Evolutionary conservation across 2,888 invertebrate genomes (phyloP), one percentile per base, ranked within the genome.

Genomic region (Patella pellucida): DNA sequence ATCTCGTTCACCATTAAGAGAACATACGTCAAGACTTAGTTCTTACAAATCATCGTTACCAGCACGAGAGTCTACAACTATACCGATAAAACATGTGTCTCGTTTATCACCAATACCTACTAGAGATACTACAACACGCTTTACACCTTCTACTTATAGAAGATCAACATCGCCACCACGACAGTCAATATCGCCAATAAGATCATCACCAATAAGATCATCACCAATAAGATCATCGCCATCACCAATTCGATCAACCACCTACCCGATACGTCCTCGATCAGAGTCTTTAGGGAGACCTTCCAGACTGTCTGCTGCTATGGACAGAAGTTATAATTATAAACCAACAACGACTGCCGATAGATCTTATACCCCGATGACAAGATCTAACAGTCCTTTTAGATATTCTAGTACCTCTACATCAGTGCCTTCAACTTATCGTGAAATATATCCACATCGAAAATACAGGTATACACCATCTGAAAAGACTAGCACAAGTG

Each of bases 391-490:
- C 62, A 62, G 62, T 62, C 62, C 62, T 23, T 62, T 62, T 62
- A 62, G 23, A 62, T 62, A 62, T 62, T 62, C 62, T 23, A 23
- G 23, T 23, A 19, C 23, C 62, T 23, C 23, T 62, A 41, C 83
- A 15, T 27, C 76, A 15, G 76, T 82, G 15, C 77, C 79, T n/a
- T 81, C 83, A 56, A 80, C 73, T 15, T 80, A 82, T 72, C 78
- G 84, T 75, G 86, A 86, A 76, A 87, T 86, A 19, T 87, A 86
- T 72, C 87, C 87, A 19, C 87, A 87, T 77, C 79, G 86, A 68
- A 84, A 83, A 68, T 80, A 82, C 68, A 79, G 80, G 51, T 82
- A 68, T 7, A 50, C 62, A 3, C 11, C 62, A 1, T 19, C 19
- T 23, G 11, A 15, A 62, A 62, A 23, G 11, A 62, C 19, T 23